A percentile compares a stretch with the other conserved stretches of the same genome.
Conservation (phyloP, 2,797 vertebrate genomes). For the Tokudaia muenninki region DNA sequence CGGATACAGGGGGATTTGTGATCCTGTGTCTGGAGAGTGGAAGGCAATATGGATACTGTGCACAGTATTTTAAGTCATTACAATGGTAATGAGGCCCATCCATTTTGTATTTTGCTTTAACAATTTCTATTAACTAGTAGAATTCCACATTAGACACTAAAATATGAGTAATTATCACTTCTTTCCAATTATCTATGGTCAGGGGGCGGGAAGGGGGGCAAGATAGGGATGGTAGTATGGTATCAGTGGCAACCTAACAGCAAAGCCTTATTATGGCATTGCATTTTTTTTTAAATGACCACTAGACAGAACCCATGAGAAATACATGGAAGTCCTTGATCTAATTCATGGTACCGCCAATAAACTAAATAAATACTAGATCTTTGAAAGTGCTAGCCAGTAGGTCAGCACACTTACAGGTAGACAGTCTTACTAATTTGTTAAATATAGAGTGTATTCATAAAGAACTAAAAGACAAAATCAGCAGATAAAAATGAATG, state of each 20-base stretch:
- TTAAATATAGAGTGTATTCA: background rate
- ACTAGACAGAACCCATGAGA: background rate
- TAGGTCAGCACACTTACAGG: background rate
- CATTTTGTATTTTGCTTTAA: conserved; percentile 8
- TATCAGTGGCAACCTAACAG: background rate
- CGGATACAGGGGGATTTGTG: background rate
- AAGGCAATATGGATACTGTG: background rate
- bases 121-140: conserved; percentile 15
- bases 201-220: background rate
- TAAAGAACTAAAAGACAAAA: conserved; percentile 53
- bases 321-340: background rate
- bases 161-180: background rate
- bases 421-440: background rate
- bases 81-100: background rate
- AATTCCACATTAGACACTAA: conserved; percentile 44
- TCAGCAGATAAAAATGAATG: conserved; percentile 44
- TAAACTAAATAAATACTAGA: background rate
- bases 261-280: background rate
- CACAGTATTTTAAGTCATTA: background rate
- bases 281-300: background rate
- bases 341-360: background rate
- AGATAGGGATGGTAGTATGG: background rate
- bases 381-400: background rate
- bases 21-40: background rate
- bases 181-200: background rate